Evolutionary conservation across 2,797 vertebrate genomes (phyloP).

Genomic region (Euthynnus affinis): DNA sequence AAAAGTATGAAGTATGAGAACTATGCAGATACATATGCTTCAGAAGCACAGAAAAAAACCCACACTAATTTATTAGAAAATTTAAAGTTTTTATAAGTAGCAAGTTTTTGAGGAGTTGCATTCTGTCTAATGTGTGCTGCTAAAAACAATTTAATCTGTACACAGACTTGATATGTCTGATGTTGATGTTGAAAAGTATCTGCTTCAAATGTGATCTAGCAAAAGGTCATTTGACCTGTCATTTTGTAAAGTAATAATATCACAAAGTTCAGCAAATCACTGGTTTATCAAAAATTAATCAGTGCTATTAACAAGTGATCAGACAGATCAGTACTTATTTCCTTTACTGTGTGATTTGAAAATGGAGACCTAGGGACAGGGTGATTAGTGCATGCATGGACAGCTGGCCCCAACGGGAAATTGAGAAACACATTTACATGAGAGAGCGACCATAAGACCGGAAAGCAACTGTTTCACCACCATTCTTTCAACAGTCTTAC

Average conservation of each 20-base stretch:
- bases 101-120: neutral
- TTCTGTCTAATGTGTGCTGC: neutral
- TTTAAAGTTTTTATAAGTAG: conserved; percentile 8
- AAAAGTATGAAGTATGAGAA: neutral
- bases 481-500: conserved; percentile 59
- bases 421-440: conserved; percentile 77
- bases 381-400: conserved; percentile 21
- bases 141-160: conserved; percentile 9
- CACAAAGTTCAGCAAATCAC: conserved; percentile 4
- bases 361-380: conserved; percentile 12
- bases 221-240: neutral
- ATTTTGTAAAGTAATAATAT: neutral
- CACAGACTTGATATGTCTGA: neutral
- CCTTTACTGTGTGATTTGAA: conserved; percentile 14
- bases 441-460: conserved; percentile 64
- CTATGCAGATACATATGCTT: neutral
- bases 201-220: neutral
- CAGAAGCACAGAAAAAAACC: conserved; percentile 3
- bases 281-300: neutral
- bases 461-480: conserved; percentile 76
- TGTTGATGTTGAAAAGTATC: neutral
- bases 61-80: neutral
- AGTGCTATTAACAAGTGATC: neutral
- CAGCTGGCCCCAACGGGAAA: conserved; percentile 72
- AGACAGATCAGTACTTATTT: neutral